Conservation (phyloP, 2,888 invertebrate genomes). For the Tromatobia lineatoria region DNA sequence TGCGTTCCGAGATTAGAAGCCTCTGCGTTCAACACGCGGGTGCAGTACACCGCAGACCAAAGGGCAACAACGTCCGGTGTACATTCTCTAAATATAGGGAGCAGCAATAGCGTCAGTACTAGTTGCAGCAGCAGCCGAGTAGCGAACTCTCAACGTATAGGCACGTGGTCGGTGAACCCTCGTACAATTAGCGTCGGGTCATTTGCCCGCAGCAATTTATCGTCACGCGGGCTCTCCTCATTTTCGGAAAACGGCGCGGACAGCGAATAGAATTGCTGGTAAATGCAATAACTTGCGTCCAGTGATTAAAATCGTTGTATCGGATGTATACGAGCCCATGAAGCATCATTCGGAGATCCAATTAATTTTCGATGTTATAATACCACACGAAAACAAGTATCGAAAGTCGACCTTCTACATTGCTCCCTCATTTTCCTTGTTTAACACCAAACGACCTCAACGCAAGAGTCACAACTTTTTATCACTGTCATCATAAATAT, state of each 20-base stretch:
- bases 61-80: conserved; percentile 72
- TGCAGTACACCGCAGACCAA: conserved; percentile 56
- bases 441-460: no score
- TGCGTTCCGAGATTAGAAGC: conserved; percentile 70
- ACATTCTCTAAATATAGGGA: conserved; percentile 73
- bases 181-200: conserved; percentile 59
- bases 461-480: no score
- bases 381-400: neutral
- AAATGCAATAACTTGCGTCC: conserved; percentile 16
- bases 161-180: conserved; percentile 67
- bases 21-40: conserved; percentile 29
- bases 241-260: conserved; percentile 36
- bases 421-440: no score
- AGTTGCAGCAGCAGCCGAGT: conserved; percentile 3
- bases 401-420: no score
- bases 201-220: conserved; percentile 61
- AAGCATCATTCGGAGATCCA: conserved; percentile 23
- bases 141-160: conserved; percentile 14
- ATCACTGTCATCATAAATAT: no score
- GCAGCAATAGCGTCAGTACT: conserved; percentile 17
- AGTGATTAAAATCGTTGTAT: conserved; percentile 37
- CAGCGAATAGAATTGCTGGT: conserved; percentile 11
- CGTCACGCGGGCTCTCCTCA: conserved; percentile 1
- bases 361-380: conserved; percentile 18
- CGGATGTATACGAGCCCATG: neutral